Conservation (phyloP, 2,888 invertebrate genomes). For the Abrostola tripartita region DNA sequence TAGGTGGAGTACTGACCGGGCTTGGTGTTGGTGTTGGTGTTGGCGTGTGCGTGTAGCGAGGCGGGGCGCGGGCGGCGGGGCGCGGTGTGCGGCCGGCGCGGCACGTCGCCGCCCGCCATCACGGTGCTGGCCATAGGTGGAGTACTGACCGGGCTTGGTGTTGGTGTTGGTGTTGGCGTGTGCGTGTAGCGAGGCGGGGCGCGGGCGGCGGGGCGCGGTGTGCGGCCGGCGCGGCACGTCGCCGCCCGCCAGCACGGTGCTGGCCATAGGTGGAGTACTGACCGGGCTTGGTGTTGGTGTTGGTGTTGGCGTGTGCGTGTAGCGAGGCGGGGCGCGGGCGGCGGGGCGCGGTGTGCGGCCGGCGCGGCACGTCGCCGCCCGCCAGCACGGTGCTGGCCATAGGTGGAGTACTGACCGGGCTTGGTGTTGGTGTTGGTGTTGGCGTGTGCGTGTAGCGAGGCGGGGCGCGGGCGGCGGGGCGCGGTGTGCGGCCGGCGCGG, state of each 20-base stretch:
- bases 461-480: slow-evolving; percentile 62
- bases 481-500: slow-evolving; percentile 66
- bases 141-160: slow-evolving; percentile 47
- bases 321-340: slow-evolving; percentile 62
- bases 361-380: slow-evolving; percentile 64
- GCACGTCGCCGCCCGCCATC: slow-evolving; percentile 61
- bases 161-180: no score
- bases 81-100: slow-evolving; percentile 65
- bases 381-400: slow-evolving; percentile 69
- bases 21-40: slow-evolving; percentile 30
- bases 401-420: slow-evolving; percentile 69
- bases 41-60: slow-evolving; percentile 59
- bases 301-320: slow-evolving; percentile 50
- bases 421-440: slow-evolving; percentile 32
- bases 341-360: slow-evolving; percentile 61
- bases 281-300: slow-evolving; percentile 62
- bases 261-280: no score
- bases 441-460: slow-evolving; percentile 58
- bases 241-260: slow-evolving; percentile 64
- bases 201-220: slow-evolving; percentile 63
- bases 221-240: slow-evolving; percentile 65
- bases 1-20: no score
- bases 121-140: no score
- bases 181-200: slow-evolving; percentile 61
- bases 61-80: slow-evolving; percentile 62